Evolutionary conservation across 2,113 vertebrate genomes (phyloP).

Genomic region (Nyctereutes procyonoides): DNA sequence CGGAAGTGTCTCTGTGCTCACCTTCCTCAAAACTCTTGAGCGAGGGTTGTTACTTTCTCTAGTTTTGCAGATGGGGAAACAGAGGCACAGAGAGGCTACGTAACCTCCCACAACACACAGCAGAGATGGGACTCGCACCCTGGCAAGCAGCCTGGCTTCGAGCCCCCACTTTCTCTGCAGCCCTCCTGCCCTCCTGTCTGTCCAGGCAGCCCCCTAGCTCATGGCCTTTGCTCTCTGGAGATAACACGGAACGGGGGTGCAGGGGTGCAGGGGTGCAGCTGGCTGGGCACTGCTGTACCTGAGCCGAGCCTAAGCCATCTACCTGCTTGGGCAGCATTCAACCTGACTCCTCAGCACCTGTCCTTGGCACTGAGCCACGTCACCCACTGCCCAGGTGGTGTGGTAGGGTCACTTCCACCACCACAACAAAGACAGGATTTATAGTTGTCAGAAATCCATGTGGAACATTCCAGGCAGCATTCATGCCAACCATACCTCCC

Average conservation of each 20-base stretch:
- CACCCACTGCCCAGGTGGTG: background rate
- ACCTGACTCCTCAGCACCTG: background rate
- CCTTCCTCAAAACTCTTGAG: accelerated
- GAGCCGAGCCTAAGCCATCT: background rate
- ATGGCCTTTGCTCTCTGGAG: accelerated
- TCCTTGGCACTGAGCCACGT: background rate
- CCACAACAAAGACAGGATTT: background rate
- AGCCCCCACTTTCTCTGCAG: background rate
- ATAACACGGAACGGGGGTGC: accelerated
- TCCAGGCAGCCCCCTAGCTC: background rate
- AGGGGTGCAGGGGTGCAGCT: background rate
- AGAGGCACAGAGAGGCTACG: background rate
- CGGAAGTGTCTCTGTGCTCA: accelerated
- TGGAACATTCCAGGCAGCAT: background rate
- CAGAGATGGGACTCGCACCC: accelerated
- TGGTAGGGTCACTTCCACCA: background rate
- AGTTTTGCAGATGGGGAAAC: background rate
- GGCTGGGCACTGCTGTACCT: background rate
- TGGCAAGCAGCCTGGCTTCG: no score
- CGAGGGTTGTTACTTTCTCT: no score
- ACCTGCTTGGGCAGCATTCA: background rate
- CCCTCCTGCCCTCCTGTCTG: background rate
- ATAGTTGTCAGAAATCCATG: background rate
- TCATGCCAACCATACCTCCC: background rate
- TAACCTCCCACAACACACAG: background rate